These are phyloP conservation scores for Drosophila multiciliata DNA, from an alignment of 2,888 invertebrate species.

Conservation along the genomic window DNA sequence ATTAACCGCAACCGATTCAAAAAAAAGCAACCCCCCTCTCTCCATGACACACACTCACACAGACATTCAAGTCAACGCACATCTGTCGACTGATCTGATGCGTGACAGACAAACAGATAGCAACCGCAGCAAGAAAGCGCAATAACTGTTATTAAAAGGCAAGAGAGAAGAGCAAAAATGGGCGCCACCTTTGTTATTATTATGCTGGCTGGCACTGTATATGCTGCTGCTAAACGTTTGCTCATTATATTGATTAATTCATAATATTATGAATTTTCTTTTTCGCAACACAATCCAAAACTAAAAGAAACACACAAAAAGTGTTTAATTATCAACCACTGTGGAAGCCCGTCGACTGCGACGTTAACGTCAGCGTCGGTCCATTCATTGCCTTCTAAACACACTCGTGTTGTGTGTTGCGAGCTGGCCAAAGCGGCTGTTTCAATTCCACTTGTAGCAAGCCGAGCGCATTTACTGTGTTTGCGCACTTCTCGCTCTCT, in stretches of 20 bases:
- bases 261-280: constrained; percentile 58
- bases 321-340: constrained; percentile 70
- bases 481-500: constrained; percentile 31
- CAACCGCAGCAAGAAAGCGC: constrained; percentile 45
- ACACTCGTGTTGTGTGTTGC: constrained; percentile 21
- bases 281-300: constrained; percentile 25
- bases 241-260: constrained; percentile 74
- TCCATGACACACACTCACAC: neutral
- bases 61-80: constrained; percentile 13
- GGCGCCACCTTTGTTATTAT: constrained; percentile 49
- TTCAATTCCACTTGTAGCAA: constrained; percentile 71
- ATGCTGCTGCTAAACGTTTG: constrained; percentile 57
- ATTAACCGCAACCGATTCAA: constrained; percentile 10
- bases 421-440: constrained; percentile 29
- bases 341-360: constrained; percentile 43
- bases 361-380: constrained; percentile 37
- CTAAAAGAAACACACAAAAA: constrained; percentile 11
- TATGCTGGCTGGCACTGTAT: constrained; percentile 21
- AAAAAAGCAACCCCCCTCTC: neutral
- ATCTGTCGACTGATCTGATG: constrained; percentile 54
- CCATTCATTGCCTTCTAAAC: constrained; percentile 59
- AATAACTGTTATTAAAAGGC: constrained; percentile 70
- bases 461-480: constrained; percentile 51
- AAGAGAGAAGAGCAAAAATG: constrained; percentile 22
- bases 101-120: constrained; percentile 51